A percentile compares a stretch with the other conserved stretches of the same genome.
Conservation (phyloP, 1,140 invertebrate genomes). For the Ostrea denselamellosa region DNA sequence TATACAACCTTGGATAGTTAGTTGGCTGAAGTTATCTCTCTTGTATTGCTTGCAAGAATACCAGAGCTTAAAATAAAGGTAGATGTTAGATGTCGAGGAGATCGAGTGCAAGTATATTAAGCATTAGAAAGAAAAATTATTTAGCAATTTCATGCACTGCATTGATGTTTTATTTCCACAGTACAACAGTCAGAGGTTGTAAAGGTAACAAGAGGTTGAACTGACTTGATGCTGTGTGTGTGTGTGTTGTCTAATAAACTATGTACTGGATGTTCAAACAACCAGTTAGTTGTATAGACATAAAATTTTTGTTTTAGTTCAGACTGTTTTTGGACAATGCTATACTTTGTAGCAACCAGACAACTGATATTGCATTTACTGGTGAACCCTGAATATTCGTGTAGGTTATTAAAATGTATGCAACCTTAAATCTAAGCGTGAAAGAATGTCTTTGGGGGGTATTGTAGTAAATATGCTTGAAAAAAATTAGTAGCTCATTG, state of each 20-base stretch:
- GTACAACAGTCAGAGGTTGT: not conserved
- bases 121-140: not conserved
- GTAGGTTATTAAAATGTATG: too few relatives aligned
- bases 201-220: not conserved
- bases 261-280: not conserved
- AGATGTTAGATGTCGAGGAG: too few relatives aligned
- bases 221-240: not conserved
- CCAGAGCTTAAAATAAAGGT: too few relatives aligned
- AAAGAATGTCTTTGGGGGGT: too few relatives aligned
- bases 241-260: not conserved
- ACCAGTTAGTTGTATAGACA: not conserved
- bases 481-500: too few relatives aligned
- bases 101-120: not conserved
- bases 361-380: too few relatives aligned
- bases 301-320: not conserved
- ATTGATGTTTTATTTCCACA: not conserved
- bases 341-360: not conserved
- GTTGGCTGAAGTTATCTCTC: slow-evolving; percentile 6
- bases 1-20: too few relatives aligned
- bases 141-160: not conserved
- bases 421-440: too few relatives aligned
- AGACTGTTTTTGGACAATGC: not conserved
- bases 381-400: too few relatives aligned
- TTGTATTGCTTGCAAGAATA: not conserved
- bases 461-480: too few relatives aligned